Conservation (phyloP, 2,797 vertebrate species). For the Cuculus canorus region DNA sequence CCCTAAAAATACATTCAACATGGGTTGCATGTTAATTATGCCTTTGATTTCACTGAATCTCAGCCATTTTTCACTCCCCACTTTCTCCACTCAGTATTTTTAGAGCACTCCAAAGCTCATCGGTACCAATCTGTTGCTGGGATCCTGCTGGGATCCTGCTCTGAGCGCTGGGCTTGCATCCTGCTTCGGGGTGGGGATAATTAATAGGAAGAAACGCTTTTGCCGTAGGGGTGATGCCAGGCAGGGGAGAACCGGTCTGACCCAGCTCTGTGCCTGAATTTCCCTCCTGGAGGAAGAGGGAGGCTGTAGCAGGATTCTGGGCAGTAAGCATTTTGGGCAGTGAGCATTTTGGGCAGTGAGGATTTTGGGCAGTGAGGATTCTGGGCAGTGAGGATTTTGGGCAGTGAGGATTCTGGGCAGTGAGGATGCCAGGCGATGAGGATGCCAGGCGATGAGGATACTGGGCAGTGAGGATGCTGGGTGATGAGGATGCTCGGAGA, state of each 20-base stretch:
- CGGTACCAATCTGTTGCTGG: not conserved
- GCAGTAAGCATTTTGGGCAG: not conserved
- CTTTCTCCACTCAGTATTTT: not conserved
- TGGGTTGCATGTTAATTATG: conserved; percentile 25
- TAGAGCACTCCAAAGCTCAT: not conserved
- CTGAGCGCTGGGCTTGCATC: not conserved
- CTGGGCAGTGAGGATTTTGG: too few relatives aligned
- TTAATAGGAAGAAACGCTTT: not conserved
- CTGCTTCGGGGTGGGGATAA: not conserved
- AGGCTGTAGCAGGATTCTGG: not conserved
- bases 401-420: too few relatives aligned
- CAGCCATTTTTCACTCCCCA: conserved; percentile 11
- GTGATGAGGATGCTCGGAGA: too few relatives aligned
- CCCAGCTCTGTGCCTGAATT: not conserved
- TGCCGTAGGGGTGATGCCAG: fast-evolving
- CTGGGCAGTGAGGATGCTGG: too few relatives aligned
- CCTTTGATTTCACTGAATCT: conserved; percentile 19
- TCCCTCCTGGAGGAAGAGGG: not conserved
- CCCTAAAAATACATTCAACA: conserved; percentile 61
- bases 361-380: too few relatives aligned
- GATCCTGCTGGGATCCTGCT: not conserved
- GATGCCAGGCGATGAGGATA: too few relatives aligned
- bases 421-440: too few relatives aligned
- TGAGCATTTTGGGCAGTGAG: too few relatives aligned
- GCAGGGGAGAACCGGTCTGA: fast-evolving